phyloP scores from a whole-genome alignment of 2,113 vertebrate genomes.

The Ia io region DNA sequence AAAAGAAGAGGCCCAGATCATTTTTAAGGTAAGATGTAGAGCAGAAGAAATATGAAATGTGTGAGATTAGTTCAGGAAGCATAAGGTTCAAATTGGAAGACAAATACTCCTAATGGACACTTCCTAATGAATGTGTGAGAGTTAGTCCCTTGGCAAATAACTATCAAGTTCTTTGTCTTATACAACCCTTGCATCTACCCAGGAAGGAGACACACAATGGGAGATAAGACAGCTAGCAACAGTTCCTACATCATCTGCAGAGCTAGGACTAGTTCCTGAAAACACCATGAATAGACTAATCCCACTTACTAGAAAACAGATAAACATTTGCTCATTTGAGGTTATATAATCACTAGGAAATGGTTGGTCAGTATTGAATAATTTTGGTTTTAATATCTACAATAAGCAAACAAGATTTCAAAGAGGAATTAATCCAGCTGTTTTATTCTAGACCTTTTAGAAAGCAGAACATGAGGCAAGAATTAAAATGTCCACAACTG shows the following conservation, averaged over 20 bases:
- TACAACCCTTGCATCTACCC: neutral
- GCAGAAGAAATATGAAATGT: neutral
- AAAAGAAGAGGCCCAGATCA: accelerated
- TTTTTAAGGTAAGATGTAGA: no score
- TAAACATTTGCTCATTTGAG: neutral
- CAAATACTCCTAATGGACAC: neutral
- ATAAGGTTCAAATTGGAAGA: neutral
- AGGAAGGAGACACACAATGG: neutral
- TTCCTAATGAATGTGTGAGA: neutral
- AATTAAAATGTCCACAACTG: neutral
- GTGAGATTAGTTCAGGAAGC: neutral
- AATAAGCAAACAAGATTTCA: neutral
- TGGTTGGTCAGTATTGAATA: neutral
- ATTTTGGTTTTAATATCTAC: neutral
- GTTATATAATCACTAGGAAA: neutral
- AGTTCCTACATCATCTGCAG: neutral
- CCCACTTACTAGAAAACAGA: neutral
- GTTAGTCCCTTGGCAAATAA: neutral
- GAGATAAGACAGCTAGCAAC: neutral
- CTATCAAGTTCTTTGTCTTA: neutral
- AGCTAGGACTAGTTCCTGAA: neutral
- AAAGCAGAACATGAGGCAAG: neutral
- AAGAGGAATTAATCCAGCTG: neutral
- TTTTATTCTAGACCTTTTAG: neutral
- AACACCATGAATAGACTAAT: neutral